Evolutionary conservation across 2,113 vertebrate species (phyloP).

Genomic region (Bubalus kerabau): DNA sequence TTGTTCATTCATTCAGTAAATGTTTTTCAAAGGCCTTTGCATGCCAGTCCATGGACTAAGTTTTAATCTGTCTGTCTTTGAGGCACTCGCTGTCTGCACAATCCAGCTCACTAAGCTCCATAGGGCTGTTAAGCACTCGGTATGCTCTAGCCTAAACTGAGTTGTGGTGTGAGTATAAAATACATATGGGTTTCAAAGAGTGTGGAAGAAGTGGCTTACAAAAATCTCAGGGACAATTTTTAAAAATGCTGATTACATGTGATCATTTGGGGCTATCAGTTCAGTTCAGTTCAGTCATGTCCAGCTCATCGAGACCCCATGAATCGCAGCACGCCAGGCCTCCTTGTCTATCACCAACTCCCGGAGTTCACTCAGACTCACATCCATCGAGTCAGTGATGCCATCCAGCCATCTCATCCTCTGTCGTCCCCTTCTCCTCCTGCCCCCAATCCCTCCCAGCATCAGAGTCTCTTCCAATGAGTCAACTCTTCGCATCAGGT

Average conservation of each 20-base stretch:
- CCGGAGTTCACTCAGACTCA: too few species aligned
- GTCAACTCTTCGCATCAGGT: too few species aligned
- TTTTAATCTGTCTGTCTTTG: not conserved
- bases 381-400: too few species aligned
- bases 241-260: not conserved
- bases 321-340: too few species aligned
- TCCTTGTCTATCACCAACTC: too few species aligned
- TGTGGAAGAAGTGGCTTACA: not conserved
- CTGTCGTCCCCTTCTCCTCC: too few species aligned
- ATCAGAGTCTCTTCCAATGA: too few species aligned
- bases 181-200: not conserved
- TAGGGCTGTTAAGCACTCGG: not conserved
- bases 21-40: not conserved
- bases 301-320: too few species aligned
- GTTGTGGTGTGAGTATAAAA: not conserved
- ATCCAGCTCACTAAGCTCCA: rapidly evolving
- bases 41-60: not conserved
- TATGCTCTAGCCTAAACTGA: not conserved
- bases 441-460: too few species aligned
- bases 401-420: too few species aligned
- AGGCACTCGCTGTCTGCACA: not conserved
- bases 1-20: not conserved
- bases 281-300: too few species aligned
- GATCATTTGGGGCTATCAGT: not conserved
- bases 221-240: not conserved